Conservation (phyloP, 2,797 vertebrate species). For the Chaetodon trifasciatus region DNA sequence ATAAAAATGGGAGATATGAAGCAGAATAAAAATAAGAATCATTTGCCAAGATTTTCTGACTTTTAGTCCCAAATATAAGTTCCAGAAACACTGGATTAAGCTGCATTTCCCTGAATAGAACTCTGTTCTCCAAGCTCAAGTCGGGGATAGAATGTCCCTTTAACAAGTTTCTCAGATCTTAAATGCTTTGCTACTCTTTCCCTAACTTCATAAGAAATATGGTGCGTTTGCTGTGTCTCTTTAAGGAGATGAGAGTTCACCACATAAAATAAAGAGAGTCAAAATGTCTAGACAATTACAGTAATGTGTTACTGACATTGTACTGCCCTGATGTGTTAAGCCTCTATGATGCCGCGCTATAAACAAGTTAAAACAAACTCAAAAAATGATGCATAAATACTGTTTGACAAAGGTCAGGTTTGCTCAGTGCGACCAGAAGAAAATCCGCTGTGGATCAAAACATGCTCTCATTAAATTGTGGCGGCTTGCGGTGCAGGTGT, state of each 20-base stretch:
- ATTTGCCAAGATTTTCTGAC: not conserved
- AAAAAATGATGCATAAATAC: constrained; percentile 47
- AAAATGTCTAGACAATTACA: constrained; percentile 4
- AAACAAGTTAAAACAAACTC: constrained; percentile 48
- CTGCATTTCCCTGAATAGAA: not conserved
- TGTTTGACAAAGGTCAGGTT: constrained; percentile 53
- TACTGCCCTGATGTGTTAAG: constrained; percentile 10
- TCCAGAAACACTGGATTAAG: not conserved
- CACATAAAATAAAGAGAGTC: not conserved
- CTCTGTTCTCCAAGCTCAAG: not conserved
- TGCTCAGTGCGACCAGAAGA: constrained; percentile 41
- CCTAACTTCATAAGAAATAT: not conserved
- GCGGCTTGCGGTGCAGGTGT: constrained; percentile 36
- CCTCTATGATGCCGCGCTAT: constrained; percentile 5
- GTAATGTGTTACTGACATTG: constrained; percentile 16
- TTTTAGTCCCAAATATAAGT: not conserved
- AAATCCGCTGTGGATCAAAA: constrained; percentile 59
- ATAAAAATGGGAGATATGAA: not conserved
- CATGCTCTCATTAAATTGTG: constrained; percentile 55
- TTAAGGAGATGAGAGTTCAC: constrained; percentile 9
- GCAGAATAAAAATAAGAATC: not conserved
- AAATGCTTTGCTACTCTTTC: not conserved
- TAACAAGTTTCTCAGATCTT: not conserved
- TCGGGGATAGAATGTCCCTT: not conserved
- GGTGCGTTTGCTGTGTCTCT: not conserved